Evolutionary conservation across 1,140 invertebrate species (phyloP), one percentile per base, ranked within the genome.

Genomic region (Drosophila ambigua): DNA sequence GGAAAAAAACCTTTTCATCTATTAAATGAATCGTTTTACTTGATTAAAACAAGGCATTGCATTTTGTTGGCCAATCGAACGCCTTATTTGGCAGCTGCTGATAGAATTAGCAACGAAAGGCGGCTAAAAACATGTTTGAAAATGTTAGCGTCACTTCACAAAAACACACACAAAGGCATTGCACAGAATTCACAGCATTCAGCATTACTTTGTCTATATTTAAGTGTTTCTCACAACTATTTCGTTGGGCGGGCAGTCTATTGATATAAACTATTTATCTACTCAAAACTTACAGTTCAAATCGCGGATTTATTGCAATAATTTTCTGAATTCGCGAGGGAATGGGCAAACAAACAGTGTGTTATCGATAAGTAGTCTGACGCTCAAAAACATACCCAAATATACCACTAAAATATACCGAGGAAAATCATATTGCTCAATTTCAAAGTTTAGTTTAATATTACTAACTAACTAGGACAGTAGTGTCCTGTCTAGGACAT

Each of bases 121-220:
- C 79, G 68, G 57, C 52, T 55, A 39, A 54, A 67, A 73, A 51
- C 63, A 41, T 50, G 24, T 60, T 65, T 72, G 69, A 13, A 88
- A 81, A 67, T 53, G 65, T 74, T 81, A 72, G 81, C 81, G 78
- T 85, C 82, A 80, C 72, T 81, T 77, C 54, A 72, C 57, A 62
- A 66, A 85, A 75, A 85, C 79, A 85, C 79, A 85, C 79, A 74
- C 57, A 62, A 28, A 65, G 46, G 16, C 24, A 49, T 31, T 39
- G 35, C 11, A 6, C 5, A 43, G 8, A 9, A 9, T 63, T 63
- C 13, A 46, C 28, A 57, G 35, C 13, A 41, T 43, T 31, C 16
- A 20, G 7, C 7, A 39, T 5, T 20, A 20, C 20, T n/a, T 13
- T 11, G 13, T 8, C 2, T 0, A 43, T 13, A 20, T 2, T 8